Evolutionary conservation across 2,888 invertebrate genomes (phyloP), one percentile per base, ranked within the genome.

Genomic region (Meta bourneti): DNA sequence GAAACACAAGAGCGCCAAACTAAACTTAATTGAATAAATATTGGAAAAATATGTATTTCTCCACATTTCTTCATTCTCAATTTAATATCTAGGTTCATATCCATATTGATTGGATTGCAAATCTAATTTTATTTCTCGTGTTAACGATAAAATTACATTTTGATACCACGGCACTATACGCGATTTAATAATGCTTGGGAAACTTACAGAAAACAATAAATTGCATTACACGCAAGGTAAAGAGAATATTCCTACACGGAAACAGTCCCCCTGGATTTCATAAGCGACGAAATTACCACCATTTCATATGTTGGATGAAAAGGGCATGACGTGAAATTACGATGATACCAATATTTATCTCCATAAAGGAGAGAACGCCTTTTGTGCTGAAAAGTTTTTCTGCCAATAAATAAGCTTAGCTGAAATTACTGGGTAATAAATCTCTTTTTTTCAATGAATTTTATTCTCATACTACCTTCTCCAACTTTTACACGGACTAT

Each of bases 271-370:
- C 61, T 34, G 54, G 7, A 16, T 79, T 61, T 34, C 48, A 79
- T 79, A 79, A 79, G 61, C 61, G 19, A 16, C 52, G 75, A 75
- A 84, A 84, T 84, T 75, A 74, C 84, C 84, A 16, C 75, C 84
- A 84, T 84, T 84, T 75, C 75, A 84, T 84, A 74, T 48, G 48
- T 52, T 7, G 61, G 75, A 84, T 84, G 75, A 84, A 84, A 84
- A 75, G 84, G 20, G 52, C 83, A 84, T 84, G 83, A 48, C 83
- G 51, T 74, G 74, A 75, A 84, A 84, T 84, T 84, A 75, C 75
- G 74, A 74, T 84, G 75, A 84, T 84, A 84, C 75, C 84, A 84
- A 84, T 75, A 84, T 84, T 84, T 84, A 84, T 84, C 84, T 75
- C 84, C 84, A 54, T 75, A 84, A 84, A 84, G 74, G 74, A 75